phyloP scores from a whole-genome alignment of 1,140 invertebrate species.

The Leptinotarsa undecemlineata region DNA sequence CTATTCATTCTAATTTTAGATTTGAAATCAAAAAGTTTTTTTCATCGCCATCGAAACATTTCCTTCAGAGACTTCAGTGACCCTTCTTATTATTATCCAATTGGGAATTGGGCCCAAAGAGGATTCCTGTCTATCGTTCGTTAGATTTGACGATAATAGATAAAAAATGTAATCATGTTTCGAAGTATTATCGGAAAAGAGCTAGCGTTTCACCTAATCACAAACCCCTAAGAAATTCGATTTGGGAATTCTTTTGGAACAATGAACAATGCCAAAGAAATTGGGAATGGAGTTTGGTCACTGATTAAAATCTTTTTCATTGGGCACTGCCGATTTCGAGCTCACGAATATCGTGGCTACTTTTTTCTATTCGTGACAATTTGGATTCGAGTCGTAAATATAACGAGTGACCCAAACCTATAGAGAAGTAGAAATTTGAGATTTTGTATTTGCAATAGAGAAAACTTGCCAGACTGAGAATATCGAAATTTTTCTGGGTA shows the following conservation, averaged over 20 bases:
- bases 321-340: not conserved
- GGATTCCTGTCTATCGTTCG: not conserved
- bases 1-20: no score
- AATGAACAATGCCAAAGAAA: conserved; percentile 16
- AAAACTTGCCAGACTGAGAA: not conserved
- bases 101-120: not conserved
- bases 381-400: not conserved
- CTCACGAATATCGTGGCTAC: conserved; percentile 9
- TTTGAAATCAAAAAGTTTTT: not conserved
- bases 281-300: conserved; percentile 3
- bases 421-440: not conserved
- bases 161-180: conserved; percentile 3
- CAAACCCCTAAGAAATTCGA: conserved; percentile 17
- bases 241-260: conserved; percentile 10
- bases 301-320: conserved; percentile 22
- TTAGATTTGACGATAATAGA: not conserved
- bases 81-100: not conserved
- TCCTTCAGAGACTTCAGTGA: not conserved
- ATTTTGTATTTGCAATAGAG: not conserved
- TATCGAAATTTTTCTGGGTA: not conserved
- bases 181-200: not conserved
- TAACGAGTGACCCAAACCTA: not conserved
- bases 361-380: not conserved
- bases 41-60: not conserved
- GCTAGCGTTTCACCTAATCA: not conserved